Percentiles rank a stretch among this genome's conserved stretches.
Conservation (phyloP, 2,113 vertebrate genomes). For the Oreochromis tanganicae region DNA sequence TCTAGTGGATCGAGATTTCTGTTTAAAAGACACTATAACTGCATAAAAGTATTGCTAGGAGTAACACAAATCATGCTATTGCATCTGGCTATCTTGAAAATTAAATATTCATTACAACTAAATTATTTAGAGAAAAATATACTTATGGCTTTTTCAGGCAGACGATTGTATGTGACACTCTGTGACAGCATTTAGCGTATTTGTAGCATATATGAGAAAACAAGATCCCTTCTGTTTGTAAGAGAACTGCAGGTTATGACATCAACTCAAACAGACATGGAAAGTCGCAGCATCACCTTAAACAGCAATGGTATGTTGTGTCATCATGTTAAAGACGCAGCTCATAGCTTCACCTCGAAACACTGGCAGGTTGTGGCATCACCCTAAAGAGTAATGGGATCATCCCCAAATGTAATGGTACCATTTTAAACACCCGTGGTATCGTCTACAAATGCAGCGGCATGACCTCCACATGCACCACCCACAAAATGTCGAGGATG, state of each 20-base stretch:
- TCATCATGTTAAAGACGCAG: neutral
- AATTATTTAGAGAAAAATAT: neutral
- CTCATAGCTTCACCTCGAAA: neutral
- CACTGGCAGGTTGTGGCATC: neutral
- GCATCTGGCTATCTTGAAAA: neutral
- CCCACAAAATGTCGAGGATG: neutral
- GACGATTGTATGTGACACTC: neutral
- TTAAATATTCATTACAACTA: fast-evolving
- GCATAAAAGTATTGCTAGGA: too few relatives aligned
- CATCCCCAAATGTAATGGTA: fast-evolving
- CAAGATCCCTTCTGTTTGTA: neutral
- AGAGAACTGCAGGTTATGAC: neutral
- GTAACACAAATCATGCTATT: fast-evolving
- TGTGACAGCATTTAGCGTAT: neutral
- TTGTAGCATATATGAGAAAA: neutral
- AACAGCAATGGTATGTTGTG: too few relatives aligned
- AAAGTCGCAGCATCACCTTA: too few relatives aligned
- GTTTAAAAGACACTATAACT: too few relatives aligned
- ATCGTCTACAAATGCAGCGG: neutral
- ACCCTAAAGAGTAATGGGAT: neutral
- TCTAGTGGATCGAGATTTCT: neutral
- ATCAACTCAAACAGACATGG: neutral
- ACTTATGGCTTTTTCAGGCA: neutral
- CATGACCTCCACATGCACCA: neutral
- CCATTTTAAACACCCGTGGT: neutral